Evolutionary conservation across 2,888 invertebrate species (phyloP), one percentile per base, ranked within the genome.

Genomic region (Parasteatoda lunata): DNA sequence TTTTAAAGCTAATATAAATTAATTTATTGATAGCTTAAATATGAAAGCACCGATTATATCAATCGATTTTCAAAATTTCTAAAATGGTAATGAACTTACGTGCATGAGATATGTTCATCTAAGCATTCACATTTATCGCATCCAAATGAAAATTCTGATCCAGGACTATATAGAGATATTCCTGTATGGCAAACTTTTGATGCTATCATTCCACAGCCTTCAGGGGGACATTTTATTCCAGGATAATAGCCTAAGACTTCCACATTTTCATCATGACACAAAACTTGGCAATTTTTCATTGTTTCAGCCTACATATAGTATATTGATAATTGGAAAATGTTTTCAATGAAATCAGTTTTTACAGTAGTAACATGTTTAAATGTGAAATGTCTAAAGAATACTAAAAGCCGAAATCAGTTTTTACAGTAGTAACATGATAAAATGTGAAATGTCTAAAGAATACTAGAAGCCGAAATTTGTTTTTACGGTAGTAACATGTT

Each of bases 201-300:
- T 13, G 77, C 83, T 54, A 80, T 68, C 47, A 88, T 79, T 13
- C 65, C 76, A 77, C 88, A 88, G 5, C 83, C 82, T 71, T 88
- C 80, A 51, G 83, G 65, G 11, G 79, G 79, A 47, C 88, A 88
- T 51, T 75, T 75, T 4, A 84, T 77, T 3, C 88, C 88, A 3
- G 88, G 88, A 80, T 88, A 84, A 76, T 77, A 88, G 15, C 83
- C 88, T 2, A 88, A 4, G 15, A 88, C 88, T 66, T 88, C 88
- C 30, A 84, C 73, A 8, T 80, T 70, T 15, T 48, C 66, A 76
- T 84, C 79, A 48, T 72, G 77, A 48, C 83, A 84, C 47, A 88
- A 69, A 11, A 69, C 45, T 76, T 84, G 88, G 48, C 88, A 88
- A 13, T 88, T 82, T 49, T 66, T 66, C 83, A 88, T 83, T 54